Base-by-base conservation (phyloP, 2,888 invertebrate species). In the Cepaea hortensis region DNA sequence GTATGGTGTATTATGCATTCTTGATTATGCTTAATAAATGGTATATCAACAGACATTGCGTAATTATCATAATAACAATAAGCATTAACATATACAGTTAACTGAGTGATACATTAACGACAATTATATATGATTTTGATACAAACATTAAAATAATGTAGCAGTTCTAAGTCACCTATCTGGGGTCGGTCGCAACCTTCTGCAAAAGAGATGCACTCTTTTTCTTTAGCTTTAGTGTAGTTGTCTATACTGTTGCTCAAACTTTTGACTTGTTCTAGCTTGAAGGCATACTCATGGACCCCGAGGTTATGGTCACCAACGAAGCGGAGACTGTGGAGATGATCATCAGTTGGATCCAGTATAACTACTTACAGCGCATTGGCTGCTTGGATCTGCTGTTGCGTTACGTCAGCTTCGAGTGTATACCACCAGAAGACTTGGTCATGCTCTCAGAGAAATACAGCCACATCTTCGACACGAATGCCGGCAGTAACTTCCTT, bases 241-340 rank as follows among this genome's bases (percentile, higher is more conserved):
- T 35, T 35, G 35, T 35, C 35, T 35, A 35, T 55, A 11, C 11
- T 55, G 6, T 55, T 55, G 55, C 6, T 55, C 6, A 55, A 76
- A 50, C 20, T 1, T 3, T 55, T 70, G 1, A 23, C 7, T 75
- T n/a, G 50, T 72, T 35, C n/a, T 73, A 87, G 87, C 18, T 87
- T 20, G 80, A 80, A 55, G 0, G 3, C 6, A 70, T 87, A 18
- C 87, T 87, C 23, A 35, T 20, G 50, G 87, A 87, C 65, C 87
- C 87, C 1, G 84, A 87, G 15, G 87, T 87, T 13, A 68, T 84
- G 61, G 84, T 87, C 20, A n/a, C 62, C 13, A 50, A 65, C 65
- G 87, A 87, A 48, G 3, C 61, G 35, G 87, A 84, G 35, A 87
- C 87, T 0, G 48, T 87, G 4, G 75, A 76, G 7, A 79, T 68